These are phyloP conservation scores for Condylura cristata DNA, from an alignment of 2,113 vertebrate genomes.

Conservation along the genomic window DNA sequence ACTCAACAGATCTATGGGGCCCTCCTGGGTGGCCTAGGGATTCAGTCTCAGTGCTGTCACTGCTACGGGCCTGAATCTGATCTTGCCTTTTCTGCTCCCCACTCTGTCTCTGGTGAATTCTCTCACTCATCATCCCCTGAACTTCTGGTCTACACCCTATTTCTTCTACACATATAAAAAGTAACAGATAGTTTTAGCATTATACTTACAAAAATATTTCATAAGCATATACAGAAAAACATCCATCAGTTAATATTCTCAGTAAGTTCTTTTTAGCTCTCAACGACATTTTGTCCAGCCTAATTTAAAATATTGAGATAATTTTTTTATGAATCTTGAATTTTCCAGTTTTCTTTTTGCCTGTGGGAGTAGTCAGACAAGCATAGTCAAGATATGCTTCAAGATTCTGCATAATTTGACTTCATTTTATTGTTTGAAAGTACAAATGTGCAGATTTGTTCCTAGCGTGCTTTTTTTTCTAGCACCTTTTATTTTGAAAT, in stretches of 20 bases:
- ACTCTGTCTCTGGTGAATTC: too few relatives aligned
- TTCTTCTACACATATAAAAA: not conserved
- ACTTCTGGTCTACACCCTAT: too few relatives aligned
- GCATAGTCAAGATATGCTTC: not conserved
- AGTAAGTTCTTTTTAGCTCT: not conserved
- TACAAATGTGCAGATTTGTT: not conserved
- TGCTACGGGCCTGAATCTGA: too few relatives aligned
- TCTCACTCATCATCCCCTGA: too few relatives aligned
- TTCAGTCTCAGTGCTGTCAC: too few relatives aligned
- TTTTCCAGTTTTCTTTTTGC: slow-evolving; percentile 3
- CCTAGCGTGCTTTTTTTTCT: too few relatives aligned
- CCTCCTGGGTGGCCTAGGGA: too few relatives aligned
- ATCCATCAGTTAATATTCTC: not conserved
- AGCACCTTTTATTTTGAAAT: not conserved
- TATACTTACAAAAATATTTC: slow-evolving; percentile 38
- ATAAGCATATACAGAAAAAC: not conserved
- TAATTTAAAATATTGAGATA: slow-evolving; percentile 16
- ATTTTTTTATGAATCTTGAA: slow-evolving; percentile 9
- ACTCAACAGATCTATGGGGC: not conserved
- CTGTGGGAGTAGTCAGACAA: not conserved
- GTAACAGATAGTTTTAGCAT: not conserved
- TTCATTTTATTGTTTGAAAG: slow-evolving; percentile 36
- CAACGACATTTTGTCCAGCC: not conserved
- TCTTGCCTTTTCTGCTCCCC: too few relatives aligned
- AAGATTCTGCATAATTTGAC: not conserved